These are phyloP conservation scores for Calcarius lapponicus DNA, from an alignment of 2,797 vertebrate species.

Conservation along the genomic window DNA sequence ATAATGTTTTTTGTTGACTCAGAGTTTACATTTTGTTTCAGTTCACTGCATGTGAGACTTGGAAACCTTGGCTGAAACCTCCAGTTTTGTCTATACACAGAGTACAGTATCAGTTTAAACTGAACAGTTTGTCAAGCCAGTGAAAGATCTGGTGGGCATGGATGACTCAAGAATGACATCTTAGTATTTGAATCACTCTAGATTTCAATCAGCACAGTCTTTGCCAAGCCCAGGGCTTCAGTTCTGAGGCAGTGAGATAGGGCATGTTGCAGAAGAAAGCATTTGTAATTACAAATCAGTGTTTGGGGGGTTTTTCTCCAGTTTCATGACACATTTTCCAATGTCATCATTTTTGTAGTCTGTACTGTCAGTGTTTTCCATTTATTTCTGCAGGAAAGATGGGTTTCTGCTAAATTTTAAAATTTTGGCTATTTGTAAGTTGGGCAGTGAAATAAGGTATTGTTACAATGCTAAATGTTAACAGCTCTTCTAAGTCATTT, in stretches of 20 bases:
- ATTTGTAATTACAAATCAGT: not conserved
- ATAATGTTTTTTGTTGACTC: not conserved
- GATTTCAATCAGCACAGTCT: not conserved
- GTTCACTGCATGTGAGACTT: not conserved
- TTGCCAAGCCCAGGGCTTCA: not conserved
- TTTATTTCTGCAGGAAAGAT: not conserved
- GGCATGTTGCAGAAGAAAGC: not conserved
- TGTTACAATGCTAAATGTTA: not conserved
- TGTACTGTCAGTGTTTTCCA: not conserved
- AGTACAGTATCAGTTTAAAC: not conserved
- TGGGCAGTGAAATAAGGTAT: not conserved
- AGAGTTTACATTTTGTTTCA: conserved; percentile 1
- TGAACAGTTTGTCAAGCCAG: not conserved
- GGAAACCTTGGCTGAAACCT: not conserved
- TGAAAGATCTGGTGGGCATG: not conserved
- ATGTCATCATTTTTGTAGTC: not conserved
- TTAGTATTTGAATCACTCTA: not conserved
- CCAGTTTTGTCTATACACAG: not conserved
- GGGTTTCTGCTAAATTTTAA: not conserved
- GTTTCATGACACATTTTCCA: not conserved
- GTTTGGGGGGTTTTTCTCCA: not conserved
- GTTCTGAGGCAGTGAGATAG: not conserved
- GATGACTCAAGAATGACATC: not conserved
- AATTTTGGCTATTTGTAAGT: not conserved
- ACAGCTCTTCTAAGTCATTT: not conserved